Percentiles rank a stretch among this genome's conserved stretches.
phyloP scores from a whole-genome alignment of 2,797 vertebrate genomes.

The Liasis olivaceus region DNA sequence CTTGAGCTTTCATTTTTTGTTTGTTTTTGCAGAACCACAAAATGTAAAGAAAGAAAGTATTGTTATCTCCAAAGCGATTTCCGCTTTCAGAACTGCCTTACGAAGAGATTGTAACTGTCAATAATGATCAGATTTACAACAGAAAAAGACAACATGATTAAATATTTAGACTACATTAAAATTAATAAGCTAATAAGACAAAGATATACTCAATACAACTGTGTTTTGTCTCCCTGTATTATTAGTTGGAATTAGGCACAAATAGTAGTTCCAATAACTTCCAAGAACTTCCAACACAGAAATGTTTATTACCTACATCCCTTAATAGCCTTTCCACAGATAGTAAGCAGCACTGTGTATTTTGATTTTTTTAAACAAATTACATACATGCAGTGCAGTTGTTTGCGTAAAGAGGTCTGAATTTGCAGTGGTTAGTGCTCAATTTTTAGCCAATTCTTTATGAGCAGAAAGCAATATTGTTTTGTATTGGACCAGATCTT shows the following conservation, averaged over 20 bases:
- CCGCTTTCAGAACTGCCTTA: background rate
- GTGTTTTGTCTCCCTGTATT: background rate
- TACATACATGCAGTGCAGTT: background rate
- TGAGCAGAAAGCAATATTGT: background rate
- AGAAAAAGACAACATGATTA: background rate
- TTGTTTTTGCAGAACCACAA: background rate
- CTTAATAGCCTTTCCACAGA: background rate
- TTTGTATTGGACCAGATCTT: background rate
- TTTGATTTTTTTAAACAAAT: background rate
- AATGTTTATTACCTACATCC: background rate
- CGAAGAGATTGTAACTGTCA: background rate
- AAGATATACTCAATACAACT: background rate
- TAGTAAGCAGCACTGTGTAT: background rate
- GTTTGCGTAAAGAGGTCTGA: background rate
- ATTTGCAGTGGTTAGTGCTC: background rate
- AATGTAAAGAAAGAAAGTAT: background rate
- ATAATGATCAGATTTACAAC: background rate
- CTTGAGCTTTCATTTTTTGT: background rate
- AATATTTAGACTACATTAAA: background rate
- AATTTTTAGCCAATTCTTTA: background rate
- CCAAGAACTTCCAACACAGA: background rate
- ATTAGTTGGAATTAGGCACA: background rate
- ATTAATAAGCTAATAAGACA: background rate
- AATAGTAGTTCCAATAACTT: background rate
- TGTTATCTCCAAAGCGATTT: background rate